A percentile compares a stretch with the other conserved stretches of the same genome.
Conservation (phyloP, 2,888 invertebrate genomes). For the Nemotelus pantherinus region DNA sequence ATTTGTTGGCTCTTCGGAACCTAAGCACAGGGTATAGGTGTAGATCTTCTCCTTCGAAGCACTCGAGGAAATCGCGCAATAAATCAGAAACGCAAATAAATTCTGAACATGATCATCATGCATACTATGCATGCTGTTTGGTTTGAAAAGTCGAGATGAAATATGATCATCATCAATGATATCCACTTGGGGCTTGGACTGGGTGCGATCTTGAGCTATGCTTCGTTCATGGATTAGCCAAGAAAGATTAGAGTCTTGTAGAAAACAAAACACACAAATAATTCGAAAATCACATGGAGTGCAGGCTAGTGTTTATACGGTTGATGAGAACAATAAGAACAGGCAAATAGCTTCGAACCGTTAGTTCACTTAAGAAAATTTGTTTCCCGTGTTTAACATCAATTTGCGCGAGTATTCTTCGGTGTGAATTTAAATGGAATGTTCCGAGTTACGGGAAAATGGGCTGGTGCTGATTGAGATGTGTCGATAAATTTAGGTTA, state of each 20-base stretch:
- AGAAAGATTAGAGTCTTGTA: too few relatives aligned
- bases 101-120: not conserved
- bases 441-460: too few relatives aligned
- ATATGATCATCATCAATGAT: conserved; percentile 17
- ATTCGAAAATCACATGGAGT: too few relatives aligned
- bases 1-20: too few relatives aligned
- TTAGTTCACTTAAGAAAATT: conserved; percentile 8
- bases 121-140: not conserved
- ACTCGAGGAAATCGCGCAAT: conserved; percentile 33
- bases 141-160: not conserved
- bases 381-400: not conserved
- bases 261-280: too few relatives aligned
- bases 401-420: not conserved
- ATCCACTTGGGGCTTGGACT: too few relatives aligned
- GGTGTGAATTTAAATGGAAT: too few relatives aligned
- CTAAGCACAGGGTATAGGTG: not conserved
- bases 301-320: too few relatives aligned
- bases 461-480: too few relatives aligned
- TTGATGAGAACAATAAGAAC: not conserved
- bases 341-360: not conserved
- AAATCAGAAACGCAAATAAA: conserved; percentile 41
- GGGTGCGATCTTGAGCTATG: too few relatives aligned
- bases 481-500: too few relatives aligned
- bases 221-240: too few relatives aligned
- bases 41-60: conserved; percentile 18